phyloP scores from a whole-genome alignment of 1,140 invertebrate species.

The Caenorhabditis inopinata region DNA sequence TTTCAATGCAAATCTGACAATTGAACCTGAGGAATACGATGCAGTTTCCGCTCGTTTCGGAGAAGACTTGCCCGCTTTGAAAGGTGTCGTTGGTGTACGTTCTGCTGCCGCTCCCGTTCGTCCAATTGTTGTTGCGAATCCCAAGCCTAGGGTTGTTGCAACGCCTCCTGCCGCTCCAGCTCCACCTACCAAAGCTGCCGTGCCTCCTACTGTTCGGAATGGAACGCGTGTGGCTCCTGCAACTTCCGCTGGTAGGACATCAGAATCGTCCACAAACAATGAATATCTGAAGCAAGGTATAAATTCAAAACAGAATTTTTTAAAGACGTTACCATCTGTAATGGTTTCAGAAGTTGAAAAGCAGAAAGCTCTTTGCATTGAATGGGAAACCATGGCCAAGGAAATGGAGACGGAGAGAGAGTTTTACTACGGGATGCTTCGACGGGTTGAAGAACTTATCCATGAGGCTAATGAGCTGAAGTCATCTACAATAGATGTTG shows the following conservation, averaged over 20 bases:
- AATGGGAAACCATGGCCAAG: not conserved
- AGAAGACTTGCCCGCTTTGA: not conserved
- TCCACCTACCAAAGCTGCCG: not conserved
- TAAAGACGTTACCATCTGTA: not conserved
- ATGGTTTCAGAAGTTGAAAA: not conserved
- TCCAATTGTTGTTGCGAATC: not conserved
- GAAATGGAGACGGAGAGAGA: slow-evolving; percentile 76
- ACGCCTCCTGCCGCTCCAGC: not conserved
- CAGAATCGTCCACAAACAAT: not conserved
- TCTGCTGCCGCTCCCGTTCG: not conserved
- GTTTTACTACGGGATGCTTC: slow-evolving; percentile 95
- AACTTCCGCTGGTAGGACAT: not conserved
- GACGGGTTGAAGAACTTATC: slow-evolving; percentile 90
- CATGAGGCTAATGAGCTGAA: not conserved
- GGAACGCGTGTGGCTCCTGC: not conserved
- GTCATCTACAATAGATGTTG: not conserved
- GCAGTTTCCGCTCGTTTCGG: not conserved
- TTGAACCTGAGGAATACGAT: not conserved
- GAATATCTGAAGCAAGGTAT: not conserved
- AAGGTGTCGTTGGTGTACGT: not conserved
- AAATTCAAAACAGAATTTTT: not conserved
- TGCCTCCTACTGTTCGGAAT: not conserved
- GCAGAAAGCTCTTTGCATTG: not conserved
- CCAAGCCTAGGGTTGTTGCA: not conserved
- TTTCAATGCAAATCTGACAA: not conserved